Evolutionary conservation across 2,888 invertebrate genomes (phyloP).

Genomic region (Trichopria drosophilae): DNA sequence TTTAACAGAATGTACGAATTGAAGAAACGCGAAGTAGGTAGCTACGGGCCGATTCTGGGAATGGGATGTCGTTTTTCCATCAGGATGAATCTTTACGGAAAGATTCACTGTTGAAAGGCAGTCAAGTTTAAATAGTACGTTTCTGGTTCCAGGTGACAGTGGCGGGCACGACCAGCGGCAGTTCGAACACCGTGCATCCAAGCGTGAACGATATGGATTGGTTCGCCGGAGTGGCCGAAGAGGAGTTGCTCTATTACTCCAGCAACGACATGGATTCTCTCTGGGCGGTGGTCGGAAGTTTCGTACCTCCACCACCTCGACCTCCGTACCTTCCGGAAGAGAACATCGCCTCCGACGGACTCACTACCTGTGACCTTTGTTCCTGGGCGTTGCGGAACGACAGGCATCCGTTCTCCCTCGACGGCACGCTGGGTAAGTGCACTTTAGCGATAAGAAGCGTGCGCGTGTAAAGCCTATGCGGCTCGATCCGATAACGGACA

Average conservation of each 20-base stretch:
- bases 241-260: constrained; percentile 55
- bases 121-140: not conserved
- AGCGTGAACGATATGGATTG: constrained; percentile 54
- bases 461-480: no score
- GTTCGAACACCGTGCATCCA: constrained; percentile 45
- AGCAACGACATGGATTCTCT: constrained; percentile 54
- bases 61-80: no score
- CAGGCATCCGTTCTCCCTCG: constrained; percentile 63
- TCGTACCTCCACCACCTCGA: constrained; percentile 71
- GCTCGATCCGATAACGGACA: no score
- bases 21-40: no score
- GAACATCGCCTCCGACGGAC: constrained; percentile 67
- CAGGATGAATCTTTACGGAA: no score
- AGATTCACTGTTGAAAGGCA: not conserved
- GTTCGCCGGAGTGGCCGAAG: constrained; percentile 56
- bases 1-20: no score
- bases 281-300: constrained; percentile 60
- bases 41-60: no score
- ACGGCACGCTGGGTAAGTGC: constrained; percentile 65
- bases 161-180: constrained; percentile 41
- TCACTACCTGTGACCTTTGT: constrained; percentile 75
- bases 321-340: constrained; percentile 68
- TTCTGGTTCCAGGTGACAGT: constrained; percentile 45
- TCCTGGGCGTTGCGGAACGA: constrained; percentile 70
- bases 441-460: no score